phyloP scores from a whole-genome alignment of 1,140 invertebrate genomes.

The Drosophila chauvacae region DNA sequence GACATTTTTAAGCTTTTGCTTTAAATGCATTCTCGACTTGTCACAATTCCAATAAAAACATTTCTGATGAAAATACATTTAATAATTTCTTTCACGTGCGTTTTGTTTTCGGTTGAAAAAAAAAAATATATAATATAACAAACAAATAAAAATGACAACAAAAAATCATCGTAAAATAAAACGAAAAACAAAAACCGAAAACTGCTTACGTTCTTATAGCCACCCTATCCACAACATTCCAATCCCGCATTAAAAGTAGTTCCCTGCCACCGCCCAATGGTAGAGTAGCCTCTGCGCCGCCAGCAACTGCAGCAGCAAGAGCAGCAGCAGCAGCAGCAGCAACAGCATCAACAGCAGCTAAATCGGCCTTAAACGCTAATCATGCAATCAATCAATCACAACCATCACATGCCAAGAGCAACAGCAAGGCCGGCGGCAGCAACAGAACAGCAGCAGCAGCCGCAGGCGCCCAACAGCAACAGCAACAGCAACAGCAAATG shows the following conservation, averaged over 20 bases:
- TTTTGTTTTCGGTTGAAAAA: conserved; percentile 69
- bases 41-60: conserved; percentile 31
- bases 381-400: conserved; percentile 75
- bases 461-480: neutral
- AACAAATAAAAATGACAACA: conserved; percentile 31
- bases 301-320: conserved; percentile 59
- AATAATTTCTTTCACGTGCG: conserved; percentile 68
- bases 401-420: conserved; percentile 64
- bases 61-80: conserved; percentile 55
- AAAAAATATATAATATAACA: conserved; percentile 19
- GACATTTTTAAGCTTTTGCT: conserved; percentile 41
- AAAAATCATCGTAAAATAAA: conserved; percentile 43
- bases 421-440: conserved; percentile 50
- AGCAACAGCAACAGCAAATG: conserved; percentile 56
- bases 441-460: conserved; percentile 31
- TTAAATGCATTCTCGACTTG: conserved; percentile 53
- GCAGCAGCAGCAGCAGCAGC: conserved; percentile 27
- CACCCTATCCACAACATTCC: conserved; percentile 85
- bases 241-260: conserved; percentile 86
- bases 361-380: conserved; percentile 75
- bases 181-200: conserved; percentile 57
- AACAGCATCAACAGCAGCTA: conserved; percentile 49
- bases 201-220: conserved; percentile 85
- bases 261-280: conserved; percentile 83
- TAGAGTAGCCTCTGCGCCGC: conserved; percentile 77